Base-by-base conservation (phyloP, 1,140 invertebrate genomes). In the Myzus persicae region DNA sequence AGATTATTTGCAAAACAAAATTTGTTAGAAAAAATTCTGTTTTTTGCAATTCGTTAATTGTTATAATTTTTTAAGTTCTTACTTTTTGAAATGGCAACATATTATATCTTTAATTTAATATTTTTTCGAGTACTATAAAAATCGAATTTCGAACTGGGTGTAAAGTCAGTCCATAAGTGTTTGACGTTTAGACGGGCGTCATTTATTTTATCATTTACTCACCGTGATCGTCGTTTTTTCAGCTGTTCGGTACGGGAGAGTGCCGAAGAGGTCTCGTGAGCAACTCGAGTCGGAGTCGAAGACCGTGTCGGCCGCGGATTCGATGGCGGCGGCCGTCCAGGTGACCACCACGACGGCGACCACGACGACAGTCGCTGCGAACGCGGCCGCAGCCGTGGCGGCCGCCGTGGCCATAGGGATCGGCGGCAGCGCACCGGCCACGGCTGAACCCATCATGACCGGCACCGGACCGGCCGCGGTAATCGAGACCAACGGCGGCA, bases 221-320 rank as follows among this genome's bases (percentile, higher is more conserved):
- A 85, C 24, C 22, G 2, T 18, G 42, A 31, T 5, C 0, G n/a
- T 44, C 11, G 31, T 67, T 90, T 90, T 90, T 90, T n/a, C 96
- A 99, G 99, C 99, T 95, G 99, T 99, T 87, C 96, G 98, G 94
- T 99, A 99, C 96, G 99, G 99, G 88, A 96, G 99, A 93, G 98
- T 99, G 93, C 99, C 99, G 87, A 99, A 99, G 95, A 96, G 98
- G 94, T 97, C 98, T 38, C 96, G 98, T 94, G 98, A 99, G 95
- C 96, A 97, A 93, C 96, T 97, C 94, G 96, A 96, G 40, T 95
- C 96, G 94, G 95, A 96, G 93, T 94, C 88, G 93, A 94, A 81
- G 90, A 95, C 95, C 40, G 95, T 95, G 36, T 95, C 95, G 46
- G 94, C 94, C 14, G 94, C 94, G 20, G 94, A 94, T n/a, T 94